These are phyloP conservation scores for Eurois occulta DNA, from an alignment of 2,888 invertebrate species.

Conservation along the genomic window DNA sequence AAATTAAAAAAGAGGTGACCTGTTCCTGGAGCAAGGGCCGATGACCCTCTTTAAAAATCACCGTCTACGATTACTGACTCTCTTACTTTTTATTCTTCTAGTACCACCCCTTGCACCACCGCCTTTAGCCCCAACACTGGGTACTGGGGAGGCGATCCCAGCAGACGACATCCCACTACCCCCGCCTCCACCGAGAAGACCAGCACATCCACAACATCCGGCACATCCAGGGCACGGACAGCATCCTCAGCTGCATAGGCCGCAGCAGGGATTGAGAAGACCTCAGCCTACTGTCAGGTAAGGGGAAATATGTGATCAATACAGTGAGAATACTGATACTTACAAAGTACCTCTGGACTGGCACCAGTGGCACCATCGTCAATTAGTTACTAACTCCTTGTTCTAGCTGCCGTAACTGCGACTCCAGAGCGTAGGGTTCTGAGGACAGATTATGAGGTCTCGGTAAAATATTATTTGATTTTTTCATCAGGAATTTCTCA, in stretches of 20 bases:
- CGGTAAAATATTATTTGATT: too few relatives aligned
- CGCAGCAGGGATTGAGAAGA: slow-evolving; percentile 91
- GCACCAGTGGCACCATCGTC: too few relatives aligned
- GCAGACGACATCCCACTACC: slow-evolving; percentile 89
- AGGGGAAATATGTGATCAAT: background rate
- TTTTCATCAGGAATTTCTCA: too few relatives aligned
- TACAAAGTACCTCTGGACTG: too few relatives aligned
- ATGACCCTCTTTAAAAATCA: background rate
- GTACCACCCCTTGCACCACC: slow-evolving; percentile 72
- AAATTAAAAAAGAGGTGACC: background rate
- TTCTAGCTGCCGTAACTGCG: too few relatives aligned
- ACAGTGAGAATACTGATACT: background rate
- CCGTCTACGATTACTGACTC: background rate
- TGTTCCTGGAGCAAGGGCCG: too few relatives aligned
- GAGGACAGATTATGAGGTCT: too few relatives aligned
- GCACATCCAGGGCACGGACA: slow-evolving; percentile 13
- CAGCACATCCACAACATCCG: slow-evolving; percentile 65
- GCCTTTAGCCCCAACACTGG: slow-evolving; percentile 75
- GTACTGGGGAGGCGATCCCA: slow-evolving; percentile 92
- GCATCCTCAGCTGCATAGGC: slow-evolving; percentile 70
- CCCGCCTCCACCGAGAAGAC: slow-evolving; percentile 72
- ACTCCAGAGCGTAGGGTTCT: too few relatives aligned
- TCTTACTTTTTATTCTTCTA: slow-evolving; percentile 42
- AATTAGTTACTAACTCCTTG: too few relatives aligned
- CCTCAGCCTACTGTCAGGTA: slow-evolving; percentile 92